Evolutionary conservation across 1,140 invertebrate genomes (phyloP), one percentile per base, ranked within the genome.

Genomic region (Drosophila albomicans): DNA sequence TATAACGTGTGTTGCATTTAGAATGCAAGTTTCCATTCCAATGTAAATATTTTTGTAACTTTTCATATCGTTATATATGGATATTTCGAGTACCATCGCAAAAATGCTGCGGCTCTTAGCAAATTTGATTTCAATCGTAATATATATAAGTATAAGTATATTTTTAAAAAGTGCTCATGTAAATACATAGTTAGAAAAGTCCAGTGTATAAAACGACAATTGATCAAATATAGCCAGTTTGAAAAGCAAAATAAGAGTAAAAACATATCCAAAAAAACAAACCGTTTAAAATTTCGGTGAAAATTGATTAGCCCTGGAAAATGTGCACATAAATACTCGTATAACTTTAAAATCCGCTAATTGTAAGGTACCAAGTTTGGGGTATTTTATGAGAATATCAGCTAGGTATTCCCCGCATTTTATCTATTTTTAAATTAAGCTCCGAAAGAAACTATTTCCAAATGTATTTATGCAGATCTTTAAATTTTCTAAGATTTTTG

Each of bases 21-120:
- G 15, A 54, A 56, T 56, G 28, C 66, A 69, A 51, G 3, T 52
- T 61, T 52, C 30, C 28, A 13, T 59, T 51, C n/a, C 41, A 46
- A 56, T 65, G 66, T 59, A 69, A 61, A 61, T 61, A 69, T 43
- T 49, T 67, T 49, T 67, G 3, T 49, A 67, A 38, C 35, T 51
- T 69, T 51, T 51, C 30, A 57, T 57, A 48, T 35, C 43, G 15
- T 25, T 30, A 54, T 57, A 52, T 54, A 57, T 32, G 56, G 45
- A 43, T 41, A 66, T 45, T 38, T 38, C 3, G 8, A 56, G 30
- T 46, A 28, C 7, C 30, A 49, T 38, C 8, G 45, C 65, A 51
- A 68, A 58, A 68, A 66, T 57, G 41, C 64, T 57, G 51, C 41
- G 41, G 45, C 13, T 13, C 15, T 20, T 32, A 68, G 65, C 30